Evolutionary conservation across 2,113 vertebrate genomes (phyloP).

Genomic region (Dermatemys mawii): DNA sequence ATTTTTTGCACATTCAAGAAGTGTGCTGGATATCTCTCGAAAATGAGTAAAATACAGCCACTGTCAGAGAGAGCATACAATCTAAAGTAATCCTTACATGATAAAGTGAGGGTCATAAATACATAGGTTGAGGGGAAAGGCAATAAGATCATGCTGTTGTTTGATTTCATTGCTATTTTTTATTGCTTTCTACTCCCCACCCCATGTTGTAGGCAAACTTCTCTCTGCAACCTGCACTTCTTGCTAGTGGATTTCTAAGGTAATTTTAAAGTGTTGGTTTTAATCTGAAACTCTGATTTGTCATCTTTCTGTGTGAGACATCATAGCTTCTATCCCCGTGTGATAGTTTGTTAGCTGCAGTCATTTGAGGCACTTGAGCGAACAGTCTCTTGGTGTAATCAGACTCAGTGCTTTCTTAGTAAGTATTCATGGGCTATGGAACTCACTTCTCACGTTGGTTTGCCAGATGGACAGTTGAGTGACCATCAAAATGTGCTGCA

Average conservation of each 20-base stretch:
- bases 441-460: background rate
- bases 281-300: background rate
- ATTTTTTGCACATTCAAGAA: background rate
- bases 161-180: background rate
- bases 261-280: background rate
- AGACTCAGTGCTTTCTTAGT: background rate
- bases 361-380: background rate
- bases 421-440: background rate
- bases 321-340: accelerated
- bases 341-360: background rate
- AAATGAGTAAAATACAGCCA: background rate
- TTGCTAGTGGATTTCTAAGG: background rate
- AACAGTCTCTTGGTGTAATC: background rate
- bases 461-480: background rate
- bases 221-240: background rate
- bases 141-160: background rate
- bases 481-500: background rate
- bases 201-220: background rate
- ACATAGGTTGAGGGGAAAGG: background rate
- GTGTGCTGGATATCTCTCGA: background rate
- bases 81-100: background rate
- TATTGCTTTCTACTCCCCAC: background rate
- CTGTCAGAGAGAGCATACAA: background rate
- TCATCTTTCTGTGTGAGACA: background rate
- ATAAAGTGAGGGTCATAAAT: background rate